Base-by-base conservation (phyloP, 2,113 vertebrate species). In the Gallinago paraguaiae region DNA sequence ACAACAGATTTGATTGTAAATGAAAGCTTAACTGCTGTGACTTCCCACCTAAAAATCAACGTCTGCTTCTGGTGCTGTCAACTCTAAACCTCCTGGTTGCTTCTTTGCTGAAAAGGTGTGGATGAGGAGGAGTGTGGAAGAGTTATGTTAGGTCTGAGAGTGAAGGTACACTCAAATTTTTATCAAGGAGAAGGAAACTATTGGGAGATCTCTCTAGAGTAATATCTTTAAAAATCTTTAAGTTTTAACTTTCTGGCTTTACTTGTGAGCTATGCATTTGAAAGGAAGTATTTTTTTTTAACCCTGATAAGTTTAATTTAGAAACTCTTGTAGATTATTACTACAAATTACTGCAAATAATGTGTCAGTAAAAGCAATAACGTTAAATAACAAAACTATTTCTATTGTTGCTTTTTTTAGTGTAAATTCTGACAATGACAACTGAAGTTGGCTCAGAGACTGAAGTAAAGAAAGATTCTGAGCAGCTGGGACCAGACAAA, bases 391-490 rank as follows among this genome's bases (percentile, higher is more conserved):
- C 12, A 61, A 86, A 92, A 70, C 41, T 77, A 0, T 80, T 37
- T 80, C 72, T 92, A 61, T 92, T 91, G 19, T 97, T 97, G 30
- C n/a, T 82, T 69, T 68, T 97, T 96, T 43, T 96, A 99, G 99
- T 90, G 82, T 98, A 96, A 98, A 69, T 87, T 94, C 96, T 97
- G 91, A 98, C 97, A 97, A 99, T 99, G 99, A 99, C 99, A 86
- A 99, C 99, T 96, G 99, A 99, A 98, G 98, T 96, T 78, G 98
- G 98, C 89, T 98, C 98, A 65, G 97, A 98, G 64, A 98, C 98
- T 0, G 99, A 99, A 97, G 98, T 99, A 94, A 99, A 99, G 98
- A 98, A 99, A 96, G 98, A 99, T 82, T 97, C 98, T 43, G 98
- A 98, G 70, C 96, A 97, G 37, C 43, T 97, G n/a, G 97, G 77